phyloP scores from a whole-genome alignment of 2,113 vertebrate species.

The Typhlomys cinereus region DNA sequence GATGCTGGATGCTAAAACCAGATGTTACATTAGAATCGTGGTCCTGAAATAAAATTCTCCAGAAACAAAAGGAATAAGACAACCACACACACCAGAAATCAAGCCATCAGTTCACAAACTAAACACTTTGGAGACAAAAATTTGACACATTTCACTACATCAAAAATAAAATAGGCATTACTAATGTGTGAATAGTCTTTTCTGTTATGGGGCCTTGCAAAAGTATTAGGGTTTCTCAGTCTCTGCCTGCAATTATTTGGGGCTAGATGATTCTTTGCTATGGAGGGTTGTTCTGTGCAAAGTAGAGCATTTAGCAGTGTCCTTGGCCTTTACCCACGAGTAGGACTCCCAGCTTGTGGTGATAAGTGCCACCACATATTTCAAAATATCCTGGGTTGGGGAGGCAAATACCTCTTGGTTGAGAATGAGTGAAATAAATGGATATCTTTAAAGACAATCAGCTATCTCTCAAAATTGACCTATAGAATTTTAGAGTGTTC shows the following conservation, averaged over 20 bases:
- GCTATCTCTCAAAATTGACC: neutral
- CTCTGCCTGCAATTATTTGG: neutral
- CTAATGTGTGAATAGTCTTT: neutral
- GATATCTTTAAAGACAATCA: neutral
- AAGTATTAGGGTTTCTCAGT: neutral
- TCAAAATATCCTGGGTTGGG: neutral
- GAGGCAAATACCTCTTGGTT: neutral
- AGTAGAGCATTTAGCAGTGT: neutral
- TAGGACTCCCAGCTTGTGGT: neutral
- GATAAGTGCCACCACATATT: neutral
- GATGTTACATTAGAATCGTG: neutral
- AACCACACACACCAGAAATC: neutral
- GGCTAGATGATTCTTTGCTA: neutral
- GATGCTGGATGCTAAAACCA: neutral
- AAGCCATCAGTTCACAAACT: neutral
- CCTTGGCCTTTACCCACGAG: neutral
- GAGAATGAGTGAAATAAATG: neutral
- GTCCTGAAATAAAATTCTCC: neutral
- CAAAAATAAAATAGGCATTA: conserved; percentile 15
- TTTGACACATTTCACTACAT: neutral
- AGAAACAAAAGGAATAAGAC: neutral
- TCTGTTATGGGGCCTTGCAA: neutral
- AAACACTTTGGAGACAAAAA: conserved; percentile 22
- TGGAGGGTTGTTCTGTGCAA: neutral
- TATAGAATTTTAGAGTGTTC: neutral